Evolutionary conservation across 1,140 invertebrate species (phyloP).

Genomic region (Sminthurinus signatus): DNA sequence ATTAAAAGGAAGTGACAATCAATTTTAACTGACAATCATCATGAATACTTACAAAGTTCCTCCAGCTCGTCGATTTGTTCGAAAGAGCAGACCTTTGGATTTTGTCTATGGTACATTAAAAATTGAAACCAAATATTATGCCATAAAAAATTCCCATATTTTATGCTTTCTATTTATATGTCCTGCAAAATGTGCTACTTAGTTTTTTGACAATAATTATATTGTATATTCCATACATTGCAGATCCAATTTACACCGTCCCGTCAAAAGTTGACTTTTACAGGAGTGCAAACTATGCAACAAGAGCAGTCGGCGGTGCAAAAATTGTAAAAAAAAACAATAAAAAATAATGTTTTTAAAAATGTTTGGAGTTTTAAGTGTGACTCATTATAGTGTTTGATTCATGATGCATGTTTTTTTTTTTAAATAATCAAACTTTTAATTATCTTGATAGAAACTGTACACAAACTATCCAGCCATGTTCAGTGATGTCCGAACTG

Average conservation of each 20-base stretch:
- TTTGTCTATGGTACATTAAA: conserved; percentile 28
- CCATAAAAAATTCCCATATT: no score
- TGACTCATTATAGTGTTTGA: no score
- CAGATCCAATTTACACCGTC: conserved; percentile 28
- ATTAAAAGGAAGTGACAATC: background rate
- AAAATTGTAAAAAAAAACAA: conserved; percentile 16
- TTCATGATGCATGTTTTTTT: no score
- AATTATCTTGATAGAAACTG: conserved; percentile 49
- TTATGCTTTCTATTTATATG: no score
- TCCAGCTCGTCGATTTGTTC: conserved; percentile 10
- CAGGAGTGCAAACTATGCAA: conserved; percentile 21
- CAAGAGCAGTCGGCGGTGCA: no score
- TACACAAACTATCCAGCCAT: conserved; percentile 53
- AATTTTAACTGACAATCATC: background rate
- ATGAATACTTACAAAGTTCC: background rate
- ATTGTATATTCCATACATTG: background rate
- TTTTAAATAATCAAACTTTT: no score
- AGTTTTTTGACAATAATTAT: background rate
- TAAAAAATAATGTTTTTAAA: background rate
- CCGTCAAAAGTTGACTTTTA: conserved; percentile 24
- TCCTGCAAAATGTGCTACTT: no score
- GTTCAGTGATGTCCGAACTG: conserved; percentile 51
- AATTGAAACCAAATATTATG: background rate
- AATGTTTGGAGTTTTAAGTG: no score
- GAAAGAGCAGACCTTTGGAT: conserved; percentile 22